Evolutionary conservation across 2,888 invertebrate species (phyloP).

Genomic region (Tachina fera): DNA sequence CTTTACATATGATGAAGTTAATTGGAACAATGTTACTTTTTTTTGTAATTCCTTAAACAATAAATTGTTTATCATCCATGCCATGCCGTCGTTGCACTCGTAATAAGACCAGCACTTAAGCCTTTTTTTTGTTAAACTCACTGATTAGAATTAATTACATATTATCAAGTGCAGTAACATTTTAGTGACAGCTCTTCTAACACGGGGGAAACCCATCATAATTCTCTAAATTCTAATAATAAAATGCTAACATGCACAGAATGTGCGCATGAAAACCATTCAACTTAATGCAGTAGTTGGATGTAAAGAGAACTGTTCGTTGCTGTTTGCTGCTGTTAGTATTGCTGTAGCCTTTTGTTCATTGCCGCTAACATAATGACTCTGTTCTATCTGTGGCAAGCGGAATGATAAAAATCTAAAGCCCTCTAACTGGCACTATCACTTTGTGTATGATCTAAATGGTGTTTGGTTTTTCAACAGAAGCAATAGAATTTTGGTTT

Average conservation of each 20-base stretch:
- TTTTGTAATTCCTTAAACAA: slow-evolving; percentile 52
- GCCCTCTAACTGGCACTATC: slow-evolving; percentile 48
- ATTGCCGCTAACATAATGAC: slow-evolving; percentile 46
- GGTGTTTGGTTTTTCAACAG: slow-evolving; percentile 30
- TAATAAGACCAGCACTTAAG: neutral
- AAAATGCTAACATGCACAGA: slow-evolving; percentile 34
- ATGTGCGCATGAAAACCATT: slow-evolving; percentile 54
- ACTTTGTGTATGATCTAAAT: slow-evolving; percentile 52
- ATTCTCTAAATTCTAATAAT: slow-evolving; percentile 15
- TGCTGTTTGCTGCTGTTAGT: neutral
- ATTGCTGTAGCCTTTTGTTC: slow-evolving; percentile 31
- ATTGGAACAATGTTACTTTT: slow-evolving; percentile 58
- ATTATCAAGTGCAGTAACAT: slow-evolving; percentile 31
- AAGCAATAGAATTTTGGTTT: slow-evolving; percentile 24
- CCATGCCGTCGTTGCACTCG: neutral
- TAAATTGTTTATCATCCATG: slow-evolving; percentile 15
- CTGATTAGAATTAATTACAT: slow-evolving; percentile 60
- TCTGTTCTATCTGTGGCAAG: slow-evolving; percentile 33
- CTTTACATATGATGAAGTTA: slow-evolving; percentile 55
- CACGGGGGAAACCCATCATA: slow-evolving; percentile 32
- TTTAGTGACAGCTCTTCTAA: slow-evolving; percentile 60
- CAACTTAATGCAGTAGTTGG: slow-evolving; percentile 33
- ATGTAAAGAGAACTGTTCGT: slow-evolving; percentile 16
- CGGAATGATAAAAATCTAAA: slow-evolving; percentile 55
- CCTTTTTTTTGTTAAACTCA: slow-evolving; percentile 1